These are phyloP conservation scores for Thalassarche chlororhynchos DNA, from an alignment of 2,113 vertebrate genomes.

Conservation along the genomic window DNA sequence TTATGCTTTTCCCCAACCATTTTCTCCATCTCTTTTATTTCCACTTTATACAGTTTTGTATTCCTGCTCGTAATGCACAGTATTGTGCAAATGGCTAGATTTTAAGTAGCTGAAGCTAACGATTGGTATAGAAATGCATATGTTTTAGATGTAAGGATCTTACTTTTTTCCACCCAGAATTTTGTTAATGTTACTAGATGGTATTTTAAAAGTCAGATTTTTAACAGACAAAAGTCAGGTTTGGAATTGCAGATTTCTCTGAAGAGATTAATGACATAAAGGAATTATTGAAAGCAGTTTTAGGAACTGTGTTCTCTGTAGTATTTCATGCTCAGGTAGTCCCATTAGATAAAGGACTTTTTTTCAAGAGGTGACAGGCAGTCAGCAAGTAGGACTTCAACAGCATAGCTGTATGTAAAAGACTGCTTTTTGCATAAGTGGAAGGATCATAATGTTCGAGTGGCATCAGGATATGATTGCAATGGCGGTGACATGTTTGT, in stretches of 20 bases:
- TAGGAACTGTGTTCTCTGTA: neutral
- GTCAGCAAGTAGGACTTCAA: neutral
- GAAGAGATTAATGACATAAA: neutral
- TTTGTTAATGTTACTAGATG: neutral
- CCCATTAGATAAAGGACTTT: neutral
- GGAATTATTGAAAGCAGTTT: neutral
- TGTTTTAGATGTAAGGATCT: neutral
- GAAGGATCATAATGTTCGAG: neutral
- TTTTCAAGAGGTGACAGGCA: neutral
- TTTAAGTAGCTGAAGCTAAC: neutral
- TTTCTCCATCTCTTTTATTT: neutral
- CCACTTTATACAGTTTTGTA: neutral
- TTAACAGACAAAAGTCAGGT: neutral
- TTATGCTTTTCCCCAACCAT: neutral
- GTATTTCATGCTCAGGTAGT: neutral
- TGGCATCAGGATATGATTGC: neutral
- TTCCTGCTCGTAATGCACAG: neutral
- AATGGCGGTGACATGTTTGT: accelerated
- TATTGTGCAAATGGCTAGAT: neutral
- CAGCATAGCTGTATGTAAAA: neutral
- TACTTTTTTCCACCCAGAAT: neutral
- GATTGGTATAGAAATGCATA: neutral
- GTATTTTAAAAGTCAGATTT: neutral
- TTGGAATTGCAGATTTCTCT: neutral
- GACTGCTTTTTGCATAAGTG: neutral